A percentile compares a stretch with the other conserved stretches of the same genome.
These are phyloP conservation scores for Ornithoptera priamus DNA, from an alignment of 2,888 invertebrate species.

Conservation along the genomic window DNA sequence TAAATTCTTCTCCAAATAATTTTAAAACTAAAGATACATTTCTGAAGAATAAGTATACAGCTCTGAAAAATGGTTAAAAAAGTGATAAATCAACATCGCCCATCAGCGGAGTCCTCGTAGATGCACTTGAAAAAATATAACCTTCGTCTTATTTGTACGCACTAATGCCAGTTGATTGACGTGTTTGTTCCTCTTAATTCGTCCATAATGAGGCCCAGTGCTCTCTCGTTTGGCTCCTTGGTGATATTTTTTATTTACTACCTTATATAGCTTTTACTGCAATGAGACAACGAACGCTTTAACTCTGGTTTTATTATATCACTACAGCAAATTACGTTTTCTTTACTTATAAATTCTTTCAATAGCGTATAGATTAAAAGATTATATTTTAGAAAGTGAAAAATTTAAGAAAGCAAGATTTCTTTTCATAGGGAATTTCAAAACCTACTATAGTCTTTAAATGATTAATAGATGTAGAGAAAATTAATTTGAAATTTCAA, in stretches of 20 bases:
- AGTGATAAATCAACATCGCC: slow-evolving; percentile 13
- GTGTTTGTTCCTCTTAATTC: slow-evolving; percentile 18
- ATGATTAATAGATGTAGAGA: not conserved
- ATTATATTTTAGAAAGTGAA: not conserved
- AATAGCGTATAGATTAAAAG: not conserved
- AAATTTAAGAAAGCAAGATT: not conserved
- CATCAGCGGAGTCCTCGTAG: slow-evolving; percentile 7
- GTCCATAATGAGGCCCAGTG: slow-evolving; percentile 9
- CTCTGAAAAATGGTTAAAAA: slow-evolving; percentile 1
- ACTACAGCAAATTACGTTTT: not conserved
- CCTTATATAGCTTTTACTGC: no score
- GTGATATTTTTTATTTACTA: not conserved
- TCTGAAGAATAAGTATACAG: not conserved
- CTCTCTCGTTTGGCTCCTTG: not conserved
- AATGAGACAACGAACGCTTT: not conserved
- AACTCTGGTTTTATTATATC: not conserved
- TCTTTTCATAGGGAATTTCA: not conserved
- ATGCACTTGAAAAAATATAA: slow-evolving; percentile 16
- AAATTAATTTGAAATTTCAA: not conserved
- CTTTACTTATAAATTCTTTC: not conserved
- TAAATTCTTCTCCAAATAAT: not conserved
- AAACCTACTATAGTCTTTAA: not conserved
- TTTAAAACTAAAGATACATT: not conserved
- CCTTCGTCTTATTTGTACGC: slow-evolving; percentile 12
- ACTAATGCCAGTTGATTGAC: slow-evolving; percentile 9